Evolutionary conservation across 2,113 vertebrate species (phyloP).

Genomic region (Herpailurus yagouaroundi): DNA sequence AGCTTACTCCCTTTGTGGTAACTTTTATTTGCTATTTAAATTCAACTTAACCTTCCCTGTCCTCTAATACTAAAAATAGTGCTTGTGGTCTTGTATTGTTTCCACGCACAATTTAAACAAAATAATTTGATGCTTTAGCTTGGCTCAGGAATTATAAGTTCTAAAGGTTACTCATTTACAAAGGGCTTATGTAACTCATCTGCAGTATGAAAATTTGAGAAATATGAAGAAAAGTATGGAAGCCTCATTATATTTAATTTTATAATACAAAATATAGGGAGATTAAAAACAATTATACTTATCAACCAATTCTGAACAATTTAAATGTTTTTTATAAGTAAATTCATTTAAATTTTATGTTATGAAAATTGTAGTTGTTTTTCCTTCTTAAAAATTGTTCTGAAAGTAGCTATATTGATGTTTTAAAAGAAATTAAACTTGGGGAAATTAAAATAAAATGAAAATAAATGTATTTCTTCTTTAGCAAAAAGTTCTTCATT

Average conservation of each 20-base stretch:
- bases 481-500: background rate
- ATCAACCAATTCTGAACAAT: background rate
- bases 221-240: background rate
- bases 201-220: background rate
- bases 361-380: background rate
- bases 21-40: conserved; percentile 43
- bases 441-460: background rate
- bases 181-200: background rate
- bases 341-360: background rate
- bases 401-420: background rate
- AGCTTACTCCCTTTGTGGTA: background rate
- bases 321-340: background rate
- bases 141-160: background rate
- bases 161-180: background rate
- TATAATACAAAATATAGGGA: background rate
- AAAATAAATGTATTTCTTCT: background rate
- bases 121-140: background rate
- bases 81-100: background rate
- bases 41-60: background rate
- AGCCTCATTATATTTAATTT: background rate
- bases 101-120: background rate
- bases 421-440: background rate
- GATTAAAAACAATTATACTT: background rate
- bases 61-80: conserved; percentile 33
- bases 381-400: background rate